Conservation (phyloP, 2,113 vertebrate genomes). For the Edolisoma coerulescens region DNA sequence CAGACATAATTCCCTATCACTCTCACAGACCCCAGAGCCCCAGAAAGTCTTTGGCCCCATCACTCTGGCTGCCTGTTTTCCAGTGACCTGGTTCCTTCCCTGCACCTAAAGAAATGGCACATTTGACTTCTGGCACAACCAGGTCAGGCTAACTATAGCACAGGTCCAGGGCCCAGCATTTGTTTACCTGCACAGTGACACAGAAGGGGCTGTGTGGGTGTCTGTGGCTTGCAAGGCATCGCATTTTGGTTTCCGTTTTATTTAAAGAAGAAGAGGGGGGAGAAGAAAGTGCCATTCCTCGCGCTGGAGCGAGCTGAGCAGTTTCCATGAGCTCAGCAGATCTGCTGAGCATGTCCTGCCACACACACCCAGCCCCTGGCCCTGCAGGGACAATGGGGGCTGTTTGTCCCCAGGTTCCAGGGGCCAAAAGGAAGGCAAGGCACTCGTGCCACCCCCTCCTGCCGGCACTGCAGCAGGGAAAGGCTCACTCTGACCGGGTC, state of each 20-base stretch:
- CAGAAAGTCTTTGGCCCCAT: not conserved
- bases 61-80: not conserved
- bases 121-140: constrained; percentile 48
- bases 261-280: not conserved
- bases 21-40: not conserved
- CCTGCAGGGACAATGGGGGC: rapidly evolving
- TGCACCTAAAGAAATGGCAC: not conserved
- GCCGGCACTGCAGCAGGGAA: rapidly evolving
- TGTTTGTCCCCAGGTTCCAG: no score
- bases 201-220: constrained; percentile 1
- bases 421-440: not conserved
- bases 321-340: constrained; percentile 56
- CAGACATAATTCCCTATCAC: not conserved
- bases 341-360: constrained; percentile 11
- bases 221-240: not conserved
- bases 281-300: not conserved
- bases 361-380: not conserved
- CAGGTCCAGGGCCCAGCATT: not conserved
- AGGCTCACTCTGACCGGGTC: rapidly evolving
- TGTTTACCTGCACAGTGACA: constrained; percentile 34
- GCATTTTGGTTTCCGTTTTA: not conserved
- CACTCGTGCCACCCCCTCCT: rapidly evolving
- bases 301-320: rapidly evolving
- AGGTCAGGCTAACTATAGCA: constrained; percentile 57
- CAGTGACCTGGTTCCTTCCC: constrained; percentile 53